These are phyloP conservation scores for Drosophila sulfurigaster DNA, from an alignment of 1,140 invertebrate species.

Conservation along the genomic window DNA sequence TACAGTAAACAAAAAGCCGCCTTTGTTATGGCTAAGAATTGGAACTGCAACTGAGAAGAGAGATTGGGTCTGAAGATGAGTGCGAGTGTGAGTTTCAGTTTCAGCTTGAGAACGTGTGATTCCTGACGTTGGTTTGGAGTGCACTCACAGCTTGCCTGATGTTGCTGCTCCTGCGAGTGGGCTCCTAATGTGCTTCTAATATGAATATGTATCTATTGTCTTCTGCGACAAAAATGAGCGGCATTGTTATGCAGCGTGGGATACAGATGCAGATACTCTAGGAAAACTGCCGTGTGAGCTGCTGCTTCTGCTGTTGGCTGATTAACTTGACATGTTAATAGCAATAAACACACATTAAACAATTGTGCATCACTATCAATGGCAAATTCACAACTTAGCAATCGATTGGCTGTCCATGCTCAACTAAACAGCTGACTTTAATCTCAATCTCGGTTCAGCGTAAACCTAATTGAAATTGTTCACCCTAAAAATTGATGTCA, in stretches of 20 bases:
- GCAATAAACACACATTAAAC: constrained; percentile 18
- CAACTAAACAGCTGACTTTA: constrained; percentile 44
- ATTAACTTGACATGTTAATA: constrained; percentile 1
- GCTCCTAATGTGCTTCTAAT: constrained; percentile 68
- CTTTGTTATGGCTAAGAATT: constrained; percentile 37
- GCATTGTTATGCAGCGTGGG: constrained; percentile 48
- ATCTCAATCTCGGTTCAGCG: constrained; percentile 52
- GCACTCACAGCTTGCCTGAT: constrained; percentile 39
- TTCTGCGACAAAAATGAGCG: constrained; percentile 39
- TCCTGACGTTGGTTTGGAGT: constrained; percentile 32
- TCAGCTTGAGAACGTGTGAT: constrained; percentile 6
- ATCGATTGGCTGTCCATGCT: constrained; percentile 36
- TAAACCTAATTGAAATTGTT: constrained; percentile 62
- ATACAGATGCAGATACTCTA: constrained; percentile 16
- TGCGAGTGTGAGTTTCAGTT: constrained; percentile 12
- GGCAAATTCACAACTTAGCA: constrained; percentile 29
- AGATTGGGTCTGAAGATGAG: constrained; percentile 3
- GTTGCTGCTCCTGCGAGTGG: constrained; percentile 49
- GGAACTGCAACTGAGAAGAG: neutral
- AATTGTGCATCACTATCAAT: constrained; percentile 46
- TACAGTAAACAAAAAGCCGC: constrained; percentile 44
- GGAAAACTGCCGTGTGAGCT: neutral
- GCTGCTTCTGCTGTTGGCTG: neutral
- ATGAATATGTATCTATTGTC: constrained; percentile 58
- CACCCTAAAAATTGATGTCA: constrained; percentile 62